Conservation (phyloP, 2,797 vertebrate species). For the Triplophysa bombifrons region DNA sequence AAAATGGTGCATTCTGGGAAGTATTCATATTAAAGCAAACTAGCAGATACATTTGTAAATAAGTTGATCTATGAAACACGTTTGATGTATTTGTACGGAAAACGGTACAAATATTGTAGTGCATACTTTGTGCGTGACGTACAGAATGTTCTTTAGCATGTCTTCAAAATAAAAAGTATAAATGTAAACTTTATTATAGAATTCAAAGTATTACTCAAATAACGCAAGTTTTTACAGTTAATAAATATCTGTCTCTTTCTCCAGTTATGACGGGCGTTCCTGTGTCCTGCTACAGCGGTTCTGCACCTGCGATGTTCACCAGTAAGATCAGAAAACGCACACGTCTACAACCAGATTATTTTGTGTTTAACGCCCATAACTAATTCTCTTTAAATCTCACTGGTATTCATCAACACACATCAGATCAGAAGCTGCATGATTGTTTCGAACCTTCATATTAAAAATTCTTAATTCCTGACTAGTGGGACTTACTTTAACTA, state of each 20-base stretch:
- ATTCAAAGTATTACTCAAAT: neutral
- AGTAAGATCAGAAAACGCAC: constrained; percentile 79
- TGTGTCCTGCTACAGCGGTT: constrained; percentile 89
- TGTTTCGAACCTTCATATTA: neutral
- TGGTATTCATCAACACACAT: constrained; percentile 10
- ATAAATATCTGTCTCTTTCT: constrained; percentile 60
- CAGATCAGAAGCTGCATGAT: neutral
- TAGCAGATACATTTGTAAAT: too few relatives aligned
- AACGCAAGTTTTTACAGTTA: neutral
- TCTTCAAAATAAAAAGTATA: neutral
- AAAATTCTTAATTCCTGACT: neutral
- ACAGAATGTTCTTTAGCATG: too few relatives aligned
- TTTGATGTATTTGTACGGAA: too few relatives aligned
- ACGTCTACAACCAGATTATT: constrained; percentile 81
- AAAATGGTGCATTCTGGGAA: too few relatives aligned
- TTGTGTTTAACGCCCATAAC: constrained; percentile 71
- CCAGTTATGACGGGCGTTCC: constrained; percentile 59
- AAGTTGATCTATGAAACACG: too few relatives aligned
- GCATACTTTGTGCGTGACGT: too few relatives aligned
- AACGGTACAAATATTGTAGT: too few relatives aligned
- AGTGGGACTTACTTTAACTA: too few relatives aligned
- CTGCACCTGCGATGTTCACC: constrained; percentile 87
- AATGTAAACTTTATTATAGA: too few relatives aligned
- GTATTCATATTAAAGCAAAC: too few relatives aligned
- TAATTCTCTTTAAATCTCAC: constrained; percentile 89